Conservation (phyloP, 2,113 vertebrate genomes). For the Leucopsar rothschildi region DNA sequence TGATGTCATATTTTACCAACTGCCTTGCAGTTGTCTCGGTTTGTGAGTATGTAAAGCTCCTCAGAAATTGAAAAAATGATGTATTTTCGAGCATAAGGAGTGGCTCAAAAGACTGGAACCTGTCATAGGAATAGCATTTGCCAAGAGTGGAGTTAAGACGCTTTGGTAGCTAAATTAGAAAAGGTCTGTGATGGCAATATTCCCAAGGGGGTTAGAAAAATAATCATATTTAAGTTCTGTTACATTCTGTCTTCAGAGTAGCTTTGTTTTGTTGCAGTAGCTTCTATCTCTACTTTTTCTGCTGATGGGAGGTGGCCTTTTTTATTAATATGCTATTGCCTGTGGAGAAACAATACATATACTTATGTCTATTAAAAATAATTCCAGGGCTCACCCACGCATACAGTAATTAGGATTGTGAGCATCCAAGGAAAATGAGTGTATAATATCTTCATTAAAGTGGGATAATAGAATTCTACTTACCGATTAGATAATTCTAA, state of each 20-base stretch:
- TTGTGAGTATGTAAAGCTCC: background rate
- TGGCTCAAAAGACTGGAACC: background rate
- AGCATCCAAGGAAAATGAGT: slow-evolving; percentile 70
- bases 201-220: background rate
- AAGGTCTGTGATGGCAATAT: background rate
- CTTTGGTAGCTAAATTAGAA: background rate
- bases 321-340: background rate
- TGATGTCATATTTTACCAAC: background rate
- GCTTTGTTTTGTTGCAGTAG: background rate
- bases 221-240: background rate
- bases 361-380: slow-evolving; percentile 66
- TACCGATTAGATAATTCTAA: slow-evolving; percentile 64
- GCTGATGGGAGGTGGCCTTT: background rate
- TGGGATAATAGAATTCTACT: slow-evolving; percentile 65
- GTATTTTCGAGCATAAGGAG: background rate
- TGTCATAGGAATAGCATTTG: background rate
- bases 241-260: background rate
- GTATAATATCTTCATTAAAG: slow-evolving; percentile 75
- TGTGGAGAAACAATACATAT: slow-evolving; percentile 20
- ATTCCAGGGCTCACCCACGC: slow-evolving; percentile 44
- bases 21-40: background rate
- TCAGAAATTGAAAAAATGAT: background rate
- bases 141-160: background rate
- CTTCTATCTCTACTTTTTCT: background rate
- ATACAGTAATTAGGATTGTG: slow-evolving; percentile 63